Evolutionary conservation across 2,888 invertebrate species (phyloP).

Genomic region (Meta bourneti): DNA sequence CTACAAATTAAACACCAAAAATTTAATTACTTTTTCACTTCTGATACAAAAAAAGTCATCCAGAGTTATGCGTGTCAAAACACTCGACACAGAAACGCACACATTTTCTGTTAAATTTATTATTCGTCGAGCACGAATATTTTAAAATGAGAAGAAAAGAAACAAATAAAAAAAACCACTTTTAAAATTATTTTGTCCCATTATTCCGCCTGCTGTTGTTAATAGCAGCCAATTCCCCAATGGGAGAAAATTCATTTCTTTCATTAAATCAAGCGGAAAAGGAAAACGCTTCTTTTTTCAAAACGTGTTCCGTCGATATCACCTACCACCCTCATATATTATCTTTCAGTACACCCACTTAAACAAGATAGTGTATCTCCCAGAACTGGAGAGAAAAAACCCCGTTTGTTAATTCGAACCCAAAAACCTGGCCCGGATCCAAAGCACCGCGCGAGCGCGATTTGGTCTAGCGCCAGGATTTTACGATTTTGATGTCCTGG

Average conservation of each 20-base stretch:
- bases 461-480: slow-evolving; percentile 64
- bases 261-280: neutral
- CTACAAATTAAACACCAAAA: too few species aligned
- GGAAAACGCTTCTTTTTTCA: neutral
- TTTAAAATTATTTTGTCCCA: neutral
- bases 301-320: neutral
- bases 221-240: neutral
- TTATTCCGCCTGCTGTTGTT: neutral
- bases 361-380: neutral
- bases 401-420: slow-evolving; percentile 28
- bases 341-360: neutral
- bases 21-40: too few species aligned
- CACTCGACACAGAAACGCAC: too few species aligned
- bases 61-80: too few species aligned
- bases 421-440: slow-evolving; percentile 36
- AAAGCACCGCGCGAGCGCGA: slow-evolving; percentile 13
- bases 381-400: slow-evolving; percentile 15
- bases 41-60: too few species aligned
- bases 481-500: slow-evolving; percentile 47
- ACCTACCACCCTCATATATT: neutral
- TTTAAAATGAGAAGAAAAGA: too few species aligned
- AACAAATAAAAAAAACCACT: too few species aligned
- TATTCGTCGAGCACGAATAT: too few species aligned
- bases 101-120: too few species aligned
- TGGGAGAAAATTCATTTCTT: neutral